phyloP scores from a whole-genome alignment of 2,113 vertebrate genomes.

The Neotoma lepida region DNA sequence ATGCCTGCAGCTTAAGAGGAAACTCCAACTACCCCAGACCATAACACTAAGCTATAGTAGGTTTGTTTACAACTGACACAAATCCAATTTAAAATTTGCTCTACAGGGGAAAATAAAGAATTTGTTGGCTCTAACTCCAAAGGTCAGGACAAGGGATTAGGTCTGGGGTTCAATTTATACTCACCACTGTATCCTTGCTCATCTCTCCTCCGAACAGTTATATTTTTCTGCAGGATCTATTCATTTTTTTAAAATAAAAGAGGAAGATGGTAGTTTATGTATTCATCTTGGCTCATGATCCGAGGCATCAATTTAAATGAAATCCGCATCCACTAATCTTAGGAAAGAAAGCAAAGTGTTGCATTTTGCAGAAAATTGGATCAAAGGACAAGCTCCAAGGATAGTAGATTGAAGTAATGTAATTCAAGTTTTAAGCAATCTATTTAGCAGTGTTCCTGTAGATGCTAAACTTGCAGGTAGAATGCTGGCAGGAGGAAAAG shows the following conservation, averaged over 20 bases:
- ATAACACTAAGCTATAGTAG: not conserved
- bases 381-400: conserved; percentile 1
- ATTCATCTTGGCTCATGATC: not conserved
- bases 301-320: not conserved
- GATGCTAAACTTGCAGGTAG: conserved; percentile 2
- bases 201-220: too few relatives aligned
- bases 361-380: conserved; percentile 36
- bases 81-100: not conserved
- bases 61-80: not conserved
- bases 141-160: not conserved
- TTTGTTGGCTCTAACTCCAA: too few relatives aligned
- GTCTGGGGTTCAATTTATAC: not conserved
- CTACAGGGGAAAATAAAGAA: not conserved
- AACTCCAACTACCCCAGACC: not conserved
- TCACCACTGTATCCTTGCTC: too few relatives aligned
- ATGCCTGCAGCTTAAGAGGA: not conserved
- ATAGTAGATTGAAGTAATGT: not conserved
- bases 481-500: not conserved
- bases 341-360: not conserved
- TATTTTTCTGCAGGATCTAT: too few relatives aligned
- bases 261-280: not conserved
- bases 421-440: not conserved
- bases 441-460: not conserved
- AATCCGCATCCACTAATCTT: not conserved
- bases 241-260: not conserved